Evolutionary conservation across 2,797 vertebrate species (phyloP).

Genomic region (Bradypus variegatus): DNA sequence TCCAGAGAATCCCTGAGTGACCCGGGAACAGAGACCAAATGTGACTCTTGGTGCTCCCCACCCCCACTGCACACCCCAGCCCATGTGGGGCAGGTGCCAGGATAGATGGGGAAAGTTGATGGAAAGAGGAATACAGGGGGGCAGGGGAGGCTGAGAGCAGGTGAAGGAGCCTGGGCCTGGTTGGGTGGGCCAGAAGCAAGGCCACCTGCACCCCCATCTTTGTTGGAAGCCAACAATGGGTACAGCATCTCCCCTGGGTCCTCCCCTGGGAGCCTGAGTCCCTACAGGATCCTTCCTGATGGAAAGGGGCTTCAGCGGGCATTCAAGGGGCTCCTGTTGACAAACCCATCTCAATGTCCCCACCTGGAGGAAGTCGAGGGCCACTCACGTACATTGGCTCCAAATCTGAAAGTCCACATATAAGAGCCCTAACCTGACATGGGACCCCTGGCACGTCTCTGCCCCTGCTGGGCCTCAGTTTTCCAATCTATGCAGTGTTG

Average conservation of each 20-base stretch:
- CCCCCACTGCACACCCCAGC: too few species aligned
- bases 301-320: neutral
- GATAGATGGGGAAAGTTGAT: neutral
- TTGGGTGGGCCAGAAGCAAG: fast-evolving
- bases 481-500: neutral
- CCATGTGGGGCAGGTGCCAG: neutral
- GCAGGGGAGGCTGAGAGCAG: neutral
- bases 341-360: neutral
- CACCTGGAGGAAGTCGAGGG: neutral
- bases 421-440: neutral
- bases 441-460: neutral
- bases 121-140: neutral
- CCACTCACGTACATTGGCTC: neutral
- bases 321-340: neutral
- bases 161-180: neutral
- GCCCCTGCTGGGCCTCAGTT: neutral
- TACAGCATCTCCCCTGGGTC: neutral
- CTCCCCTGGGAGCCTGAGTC: neutral
- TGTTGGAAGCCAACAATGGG: neutral
- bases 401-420: neutral
- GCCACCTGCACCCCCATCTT: neutral
- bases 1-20: neutral
- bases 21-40: neutral
- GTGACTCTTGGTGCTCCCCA: neutral
- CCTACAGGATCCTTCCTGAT: neutral